Conservation (phyloP, 2,113 vertebrate genomes). For the Macrotus californicus region DNA sequence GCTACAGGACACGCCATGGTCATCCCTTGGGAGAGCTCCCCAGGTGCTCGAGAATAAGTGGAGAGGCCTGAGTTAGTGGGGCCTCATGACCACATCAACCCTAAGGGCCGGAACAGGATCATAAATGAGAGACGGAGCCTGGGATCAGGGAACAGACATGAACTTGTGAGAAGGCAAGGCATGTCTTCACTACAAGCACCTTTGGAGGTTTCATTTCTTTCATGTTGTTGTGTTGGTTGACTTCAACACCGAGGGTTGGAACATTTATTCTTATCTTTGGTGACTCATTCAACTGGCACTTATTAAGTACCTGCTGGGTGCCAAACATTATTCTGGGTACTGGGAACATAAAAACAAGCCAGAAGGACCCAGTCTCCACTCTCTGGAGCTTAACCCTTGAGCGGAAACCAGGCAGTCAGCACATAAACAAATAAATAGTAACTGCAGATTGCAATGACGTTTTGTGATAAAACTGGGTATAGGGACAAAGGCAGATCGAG, state of each 20-base stretch:
- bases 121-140: not conserved
- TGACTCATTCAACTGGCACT: not conserved
- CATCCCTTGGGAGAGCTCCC: fast-evolving
- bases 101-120: too few relatives aligned
- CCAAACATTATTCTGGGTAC: not conserved
- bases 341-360: not conserved
- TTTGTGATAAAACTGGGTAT: not conserved
- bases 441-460: not conserved
- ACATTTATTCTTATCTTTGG: not conserved
- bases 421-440: not conserved
- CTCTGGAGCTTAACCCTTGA: not conserved
- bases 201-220: not conserved
- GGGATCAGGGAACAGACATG: not conserved
- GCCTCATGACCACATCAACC: not conserved
- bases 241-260: not conserved
- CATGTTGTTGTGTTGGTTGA: not conserved
- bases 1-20: not conserved
- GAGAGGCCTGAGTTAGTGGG: not conserved
- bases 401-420: not conserved
- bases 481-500: not conserved
- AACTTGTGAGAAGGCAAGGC: too few relatives aligned
- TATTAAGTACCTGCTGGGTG: not conserved
- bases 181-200: not conserved
- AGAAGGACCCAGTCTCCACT: not conserved
- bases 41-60: not conserved